Conservation (phyloP, 2,888 invertebrate genomes). For the Drosophila tripunctata region DNA sequence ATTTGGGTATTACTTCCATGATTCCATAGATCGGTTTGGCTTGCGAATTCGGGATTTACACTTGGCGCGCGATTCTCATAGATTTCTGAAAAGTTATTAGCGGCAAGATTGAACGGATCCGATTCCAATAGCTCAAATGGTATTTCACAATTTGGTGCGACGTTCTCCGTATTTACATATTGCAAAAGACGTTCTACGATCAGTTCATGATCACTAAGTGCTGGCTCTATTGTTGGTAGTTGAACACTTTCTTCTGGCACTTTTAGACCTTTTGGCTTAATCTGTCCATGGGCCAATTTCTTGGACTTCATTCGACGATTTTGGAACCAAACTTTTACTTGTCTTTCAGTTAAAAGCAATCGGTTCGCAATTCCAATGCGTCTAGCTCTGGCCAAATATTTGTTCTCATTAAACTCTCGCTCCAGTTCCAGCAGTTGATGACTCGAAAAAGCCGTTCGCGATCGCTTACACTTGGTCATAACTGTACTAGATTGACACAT, state of each 20-base stretch:
- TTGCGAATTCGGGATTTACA: neutral
- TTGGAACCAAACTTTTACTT: constrained; percentile 95
- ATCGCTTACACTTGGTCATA: constrained; percentile 87
- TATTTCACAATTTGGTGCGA: neutral
- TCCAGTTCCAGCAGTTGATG: constrained; percentile 97
- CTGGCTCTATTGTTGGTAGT: neutral
- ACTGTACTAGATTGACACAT: neutral
- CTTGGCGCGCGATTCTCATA: neutral
- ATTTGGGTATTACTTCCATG: neutral
- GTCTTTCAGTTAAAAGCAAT: constrained; percentile 93
- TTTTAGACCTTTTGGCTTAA: constrained; percentile 1
- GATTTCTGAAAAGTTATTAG: neutral
- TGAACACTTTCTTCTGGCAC: neutral
- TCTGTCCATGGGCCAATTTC: constrained; percentile 44
- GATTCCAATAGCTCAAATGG: constrained; percentile 9
- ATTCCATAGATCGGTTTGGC: constrained; percentile 7
- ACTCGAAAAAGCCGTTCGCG: constrained; percentile 96
- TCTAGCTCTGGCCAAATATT: constrained; percentile 95
- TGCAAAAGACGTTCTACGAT: constrained; percentile 69
- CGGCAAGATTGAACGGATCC: neutral
- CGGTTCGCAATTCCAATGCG: constrained; percentile 98
- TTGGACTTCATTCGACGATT: constrained; percentile 93
- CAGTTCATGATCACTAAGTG: constrained; percentile 48
- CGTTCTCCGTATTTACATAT: constrained; percentile 26
- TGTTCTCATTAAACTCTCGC: constrained; percentile 97